Conservation (phyloP, 1,140 invertebrate species). For the Vollenhovia emeryi region DNA sequence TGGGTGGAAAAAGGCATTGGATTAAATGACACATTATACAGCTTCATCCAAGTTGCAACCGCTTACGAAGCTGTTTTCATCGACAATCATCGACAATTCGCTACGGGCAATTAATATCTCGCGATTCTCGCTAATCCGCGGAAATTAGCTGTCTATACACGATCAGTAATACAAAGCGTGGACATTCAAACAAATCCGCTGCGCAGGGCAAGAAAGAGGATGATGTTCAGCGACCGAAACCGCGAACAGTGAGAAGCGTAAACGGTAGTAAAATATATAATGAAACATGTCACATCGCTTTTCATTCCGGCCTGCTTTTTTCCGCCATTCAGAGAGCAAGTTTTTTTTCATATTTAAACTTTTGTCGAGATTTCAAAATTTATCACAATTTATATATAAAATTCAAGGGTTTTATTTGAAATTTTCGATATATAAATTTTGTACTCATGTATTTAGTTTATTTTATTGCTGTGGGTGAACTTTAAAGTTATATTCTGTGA, state of each 20-base stretch:
- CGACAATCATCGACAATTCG: background rate
- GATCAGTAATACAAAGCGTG: slow-evolving; percentile 2
- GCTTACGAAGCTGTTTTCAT: slow-evolving; percentile 12
- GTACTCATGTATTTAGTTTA: background rate
- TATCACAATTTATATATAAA: slow-evolving; percentile 40
- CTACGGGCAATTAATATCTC: slow-evolving; percentile 28
- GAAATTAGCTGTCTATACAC: slow-evolving; percentile 27
- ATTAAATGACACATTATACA: slow-evolving; percentile 1
- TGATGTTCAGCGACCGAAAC: background rate
- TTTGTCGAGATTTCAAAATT: slow-evolving; percentile 38
- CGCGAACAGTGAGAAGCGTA: background rate
- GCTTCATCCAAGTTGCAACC: background rate
- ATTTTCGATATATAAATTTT: slow-evolving; percentile 18
- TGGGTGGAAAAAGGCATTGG: background rate
- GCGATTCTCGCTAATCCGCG: slow-evolving; percentile 22
- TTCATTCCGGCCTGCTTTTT: background rate
- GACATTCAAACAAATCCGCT: slow-evolving; percentile 7
- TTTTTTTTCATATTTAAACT: slow-evolving; percentile 38
- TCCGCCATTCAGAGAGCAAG: background rate
- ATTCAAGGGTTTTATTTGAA: slow-evolving; percentile 40
- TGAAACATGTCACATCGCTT: background rate
- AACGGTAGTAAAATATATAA: slow-evolving; percentile 15
- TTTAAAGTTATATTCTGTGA: background rate
- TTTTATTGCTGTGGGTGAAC: background rate
- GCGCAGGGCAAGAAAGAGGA: slow-evolving; percentile 18